phyloP scores from a whole-genome alignment of 2,797 vertebrate species.

The Tinamus major region DNA sequence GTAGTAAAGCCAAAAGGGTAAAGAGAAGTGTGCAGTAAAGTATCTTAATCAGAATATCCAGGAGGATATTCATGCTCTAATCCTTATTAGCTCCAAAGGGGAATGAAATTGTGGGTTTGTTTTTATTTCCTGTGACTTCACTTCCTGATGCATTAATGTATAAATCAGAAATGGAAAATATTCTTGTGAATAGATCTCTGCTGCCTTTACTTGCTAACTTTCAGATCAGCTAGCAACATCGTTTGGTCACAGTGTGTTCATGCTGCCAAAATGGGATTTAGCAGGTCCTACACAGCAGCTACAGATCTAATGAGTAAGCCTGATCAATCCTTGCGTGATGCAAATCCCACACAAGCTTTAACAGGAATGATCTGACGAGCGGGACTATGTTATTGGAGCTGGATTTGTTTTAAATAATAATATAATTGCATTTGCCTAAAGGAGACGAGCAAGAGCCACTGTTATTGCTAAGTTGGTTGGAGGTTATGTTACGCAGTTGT shows the following conservation, averaged over 20 bases:
- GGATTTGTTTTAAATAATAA: neutral
- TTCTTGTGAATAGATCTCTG: neutral
- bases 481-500: accelerated
- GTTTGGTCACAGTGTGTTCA: neutral
- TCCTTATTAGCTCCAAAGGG: neutral
- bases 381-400: neutral
- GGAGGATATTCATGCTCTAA: neutral
- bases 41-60: neutral
- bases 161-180: neutral
- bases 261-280: neutral
- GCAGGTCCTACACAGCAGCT: neutral
- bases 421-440: neutral
- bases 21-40: neutral
- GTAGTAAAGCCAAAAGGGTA: neutral
- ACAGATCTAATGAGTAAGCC: neutral
- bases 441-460: neutral
- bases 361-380: neutral
- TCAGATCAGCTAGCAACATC: neutral
- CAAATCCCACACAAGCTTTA: neutral
- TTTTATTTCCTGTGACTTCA: neutral
- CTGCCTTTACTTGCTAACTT: neutral
- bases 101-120: neutral
- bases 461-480: neutral
- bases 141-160: neutral
- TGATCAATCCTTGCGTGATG: neutral